Evolutionary conservation across 2,888 invertebrate genomes (phyloP).

Genomic region (Deilephila elpenor): DNA sequence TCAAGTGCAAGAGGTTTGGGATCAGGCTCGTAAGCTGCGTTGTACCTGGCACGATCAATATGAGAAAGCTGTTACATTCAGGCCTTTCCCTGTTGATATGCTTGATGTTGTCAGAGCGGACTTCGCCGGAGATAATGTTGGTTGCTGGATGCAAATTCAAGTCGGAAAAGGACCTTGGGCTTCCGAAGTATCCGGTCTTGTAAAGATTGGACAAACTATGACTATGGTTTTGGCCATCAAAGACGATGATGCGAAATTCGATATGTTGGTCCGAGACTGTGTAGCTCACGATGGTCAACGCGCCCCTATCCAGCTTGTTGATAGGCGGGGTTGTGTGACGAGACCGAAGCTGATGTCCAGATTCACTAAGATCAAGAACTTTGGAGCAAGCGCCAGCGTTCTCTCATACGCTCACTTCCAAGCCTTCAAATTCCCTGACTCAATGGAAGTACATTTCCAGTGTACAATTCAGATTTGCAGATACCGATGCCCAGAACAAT

Average conservation of each 20-base stretch:
- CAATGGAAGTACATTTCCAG: constrained; percentile 98
- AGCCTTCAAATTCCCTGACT: constrained; percentile 97
- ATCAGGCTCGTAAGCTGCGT: constrained; percentile 95
- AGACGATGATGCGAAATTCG: constrained; percentile 97
- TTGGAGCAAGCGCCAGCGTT: constrained; percentile 96
- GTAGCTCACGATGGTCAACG: constrained; percentile 97
- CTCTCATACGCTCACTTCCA: constrained; percentile 97
- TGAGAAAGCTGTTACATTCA: constrained; percentile 96
- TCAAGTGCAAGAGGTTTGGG: constrained; percentile 97
- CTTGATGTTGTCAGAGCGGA: constrained; percentile 97
- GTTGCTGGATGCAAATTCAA: constrained; percentile 99
- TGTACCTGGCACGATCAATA: constrained; percentile 98
- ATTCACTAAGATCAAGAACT: constrained; percentile 97
- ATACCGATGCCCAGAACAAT: constrained; percentile 96
- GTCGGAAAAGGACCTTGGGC: constrained; percentile 98
- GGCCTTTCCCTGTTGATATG: constrained; percentile 98
- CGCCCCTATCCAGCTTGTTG: constrained; percentile 96
- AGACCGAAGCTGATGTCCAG: constrained; percentile 96
- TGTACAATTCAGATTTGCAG: constrained; percentile 97
- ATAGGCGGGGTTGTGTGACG: constrained; percentile 96
- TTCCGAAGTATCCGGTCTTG: constrained; percentile 96
- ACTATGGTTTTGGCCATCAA: constrained; percentile 98
- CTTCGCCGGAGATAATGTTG: constrained; percentile 97
- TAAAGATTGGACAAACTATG: constrained; percentile 98
- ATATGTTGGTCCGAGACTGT: constrained; percentile 97